Evolutionary conservation across 2,888 invertebrate species (phyloP).

Genomic region (Drosophila setosimentum): DNA sequence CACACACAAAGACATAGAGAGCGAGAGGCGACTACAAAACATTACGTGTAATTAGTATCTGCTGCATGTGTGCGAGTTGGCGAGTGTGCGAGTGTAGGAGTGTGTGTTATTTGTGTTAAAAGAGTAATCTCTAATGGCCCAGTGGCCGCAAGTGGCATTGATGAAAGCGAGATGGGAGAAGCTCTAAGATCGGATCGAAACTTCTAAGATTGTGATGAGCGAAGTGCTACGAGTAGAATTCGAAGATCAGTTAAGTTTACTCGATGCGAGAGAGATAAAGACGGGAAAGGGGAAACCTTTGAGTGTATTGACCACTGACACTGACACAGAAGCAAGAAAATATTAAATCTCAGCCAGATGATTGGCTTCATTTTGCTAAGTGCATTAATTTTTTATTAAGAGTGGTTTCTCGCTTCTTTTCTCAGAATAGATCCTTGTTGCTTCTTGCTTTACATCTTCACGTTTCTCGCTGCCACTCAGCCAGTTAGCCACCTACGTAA

Average conservation of each 20-base stretch:
- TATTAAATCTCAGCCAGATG: neutral
- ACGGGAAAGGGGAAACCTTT: no score
- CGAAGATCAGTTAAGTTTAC: neutral
- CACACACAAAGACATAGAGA: neutral
- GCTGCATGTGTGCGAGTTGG: constrained; percentile 28
- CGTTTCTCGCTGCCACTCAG: constrained; percentile 3
- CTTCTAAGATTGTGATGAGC: neutral
- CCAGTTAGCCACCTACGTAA: neutral
- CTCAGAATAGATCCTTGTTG: neutral
- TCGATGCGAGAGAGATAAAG: neutral
- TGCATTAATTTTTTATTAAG: neutral
- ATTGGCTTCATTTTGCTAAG: neutral
- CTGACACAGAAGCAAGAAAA: no score
- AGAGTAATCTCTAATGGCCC: constrained; percentile 10
- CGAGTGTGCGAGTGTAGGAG: constrained; percentile 3
- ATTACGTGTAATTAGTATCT: constrained; percentile 49
- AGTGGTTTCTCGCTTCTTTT: neutral
- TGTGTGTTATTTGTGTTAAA: constrained; percentile 8
- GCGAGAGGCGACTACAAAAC: constrained; percentile 37
- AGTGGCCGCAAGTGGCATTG: constrained; percentile 8
- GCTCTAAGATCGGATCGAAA: neutral
- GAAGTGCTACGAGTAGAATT: neutral
- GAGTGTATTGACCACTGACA: no score
- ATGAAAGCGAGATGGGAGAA: neutral
- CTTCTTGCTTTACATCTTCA: neutral